phyloP scores from a whole-genome alignment of 2,797 vertebrate species.

The Schizopygopsis malacanthus region DNA sequence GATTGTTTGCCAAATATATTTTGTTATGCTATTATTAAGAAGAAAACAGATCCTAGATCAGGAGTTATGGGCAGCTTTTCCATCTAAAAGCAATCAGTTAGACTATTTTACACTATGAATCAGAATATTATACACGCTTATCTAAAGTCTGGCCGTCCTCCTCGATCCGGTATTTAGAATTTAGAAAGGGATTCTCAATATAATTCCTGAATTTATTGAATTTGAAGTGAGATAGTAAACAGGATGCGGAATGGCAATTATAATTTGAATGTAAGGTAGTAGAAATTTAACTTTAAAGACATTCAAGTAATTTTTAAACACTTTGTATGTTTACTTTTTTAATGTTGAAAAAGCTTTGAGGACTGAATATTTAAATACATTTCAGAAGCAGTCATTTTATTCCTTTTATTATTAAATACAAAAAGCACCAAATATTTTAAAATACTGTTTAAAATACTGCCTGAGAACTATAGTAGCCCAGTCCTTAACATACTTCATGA shows the following conservation, averaged over 20 bases:
- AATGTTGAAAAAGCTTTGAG: too few relatives aligned
- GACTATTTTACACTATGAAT: too few relatives aligned
- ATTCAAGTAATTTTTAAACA: neutral
- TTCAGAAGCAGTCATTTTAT: neutral
- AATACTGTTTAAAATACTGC: neutral
- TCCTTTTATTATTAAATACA: neutral
- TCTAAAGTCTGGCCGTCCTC: too few relatives aligned
- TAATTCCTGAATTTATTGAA: neutral
- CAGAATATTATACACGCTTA: too few relatives aligned
- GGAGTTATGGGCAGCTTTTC: too few relatives aligned
- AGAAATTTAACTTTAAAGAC: neutral
- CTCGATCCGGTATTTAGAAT: neutral
- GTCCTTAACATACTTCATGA: slow-evolving; percentile 1
- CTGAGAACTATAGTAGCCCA: neutral
- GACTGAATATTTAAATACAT: neutral
- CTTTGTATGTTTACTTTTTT: too few relatives aligned
- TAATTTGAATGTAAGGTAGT: neutral
- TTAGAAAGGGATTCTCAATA: neutral
- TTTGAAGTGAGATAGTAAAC: neutral
- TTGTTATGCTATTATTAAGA: too few relatives aligned
- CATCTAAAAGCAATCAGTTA: too few relatives aligned
- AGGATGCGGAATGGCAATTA: neutral
- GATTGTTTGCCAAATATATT: too few relatives aligned
- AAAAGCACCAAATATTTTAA: neutral
- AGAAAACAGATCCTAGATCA: too few relatives aligned